Conservation (phyloP, 1,140 invertebrate species). For the Aphelinus certus region DNA sequence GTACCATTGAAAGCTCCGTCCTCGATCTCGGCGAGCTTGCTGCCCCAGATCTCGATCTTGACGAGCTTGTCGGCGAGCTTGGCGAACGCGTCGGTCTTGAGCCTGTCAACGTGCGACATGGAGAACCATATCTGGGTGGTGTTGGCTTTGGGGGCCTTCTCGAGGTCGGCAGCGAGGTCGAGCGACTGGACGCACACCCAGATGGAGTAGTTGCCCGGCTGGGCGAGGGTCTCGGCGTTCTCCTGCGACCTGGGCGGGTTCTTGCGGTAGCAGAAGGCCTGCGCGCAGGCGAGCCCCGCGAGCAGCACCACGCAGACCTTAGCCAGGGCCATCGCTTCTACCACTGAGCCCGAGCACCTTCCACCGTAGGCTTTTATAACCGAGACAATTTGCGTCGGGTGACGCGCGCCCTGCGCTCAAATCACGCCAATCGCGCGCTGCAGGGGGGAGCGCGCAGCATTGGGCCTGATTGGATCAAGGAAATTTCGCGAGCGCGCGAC, state of each 20-base stretch:
- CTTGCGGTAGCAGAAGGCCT: constrained; percentile 36
- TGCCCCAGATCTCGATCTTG: constrained; percentile 26
- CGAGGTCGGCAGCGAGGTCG: constrained; percentile 21
- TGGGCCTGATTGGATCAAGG: constrained; percentile 20
- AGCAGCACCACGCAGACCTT: not conserved
- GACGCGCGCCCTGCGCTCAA: not conserved
- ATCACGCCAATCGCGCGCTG: too few relatives aligned
- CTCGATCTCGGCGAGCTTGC: constrained; percentile 35
- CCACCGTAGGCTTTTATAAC: constrained; percentile 10
- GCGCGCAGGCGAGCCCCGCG: not conserved
- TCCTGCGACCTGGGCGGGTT: constrained; percentile 21
- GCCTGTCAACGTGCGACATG: constrained; percentile 18
- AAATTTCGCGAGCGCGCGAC: not conserved
- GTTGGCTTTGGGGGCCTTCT: constrained; percentile 19
- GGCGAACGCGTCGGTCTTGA: constrained; percentile 15
- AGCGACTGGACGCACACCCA: constrained; percentile 27
- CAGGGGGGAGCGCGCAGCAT: not conserved
- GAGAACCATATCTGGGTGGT: constrained; percentile 28
- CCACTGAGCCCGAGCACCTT: constrained; percentile 10
- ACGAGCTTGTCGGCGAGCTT: constrained; percentile 23
- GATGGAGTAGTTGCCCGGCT: constrained; percentile 28
- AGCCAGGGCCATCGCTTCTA: not conserved
- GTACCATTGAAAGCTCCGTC: constrained; percentile 33
- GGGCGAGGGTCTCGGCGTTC: not conserved
- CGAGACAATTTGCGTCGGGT: not conserved